Evolutionary conservation across 1,140 invertebrate genomes (phyloP), one percentile per base, ranked within the genome.

Genomic region (Battus philenor): DNA sequence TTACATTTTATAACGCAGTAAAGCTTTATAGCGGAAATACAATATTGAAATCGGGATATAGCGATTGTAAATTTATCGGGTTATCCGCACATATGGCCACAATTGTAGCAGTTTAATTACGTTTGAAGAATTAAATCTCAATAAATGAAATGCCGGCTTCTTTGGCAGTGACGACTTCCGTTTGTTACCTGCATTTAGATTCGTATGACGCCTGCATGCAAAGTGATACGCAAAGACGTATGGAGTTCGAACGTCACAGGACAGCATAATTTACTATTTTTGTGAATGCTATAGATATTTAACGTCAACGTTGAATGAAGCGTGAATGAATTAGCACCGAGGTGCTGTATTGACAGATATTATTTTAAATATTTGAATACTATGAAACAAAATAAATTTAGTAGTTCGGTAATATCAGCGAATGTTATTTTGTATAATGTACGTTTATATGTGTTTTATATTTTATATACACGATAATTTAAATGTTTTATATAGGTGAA

Each of bases 91-190:
- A 27, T 29, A 17, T 27, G 36, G 22, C 4, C 12, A 9, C 24
- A 15, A 41, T 41, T 39, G 20, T 38, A 22, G 7, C 22, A 9
- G 13, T 27, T 27, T 27, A 39, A 26, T 26, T 39, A 26, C 22
- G 6, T 27, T 9, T 29, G 8, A 27, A 20, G 24, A 27, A 39
- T 39, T 26, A 26, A 39, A 26, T 39, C 22, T 13, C 20, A 39
- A 39, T 39, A 22, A n/a, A 39, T 29, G 6, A 11, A 11, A 11
- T 29, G 24, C n/a, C 38, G 38, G n/a, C 24, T 41, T n/a, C 4
- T 15, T 41, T 41, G 38, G 38, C 38, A 41, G 38, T 41, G 13
- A 15, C 17, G 22, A 41, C 26, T 41, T 41, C 38, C 38, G 38
- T 27, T 34, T 34, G 20, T 34, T 27, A 13, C 20, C n/a, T 15